Base-by-base conservation (phyloP, 2,797 vertebrate genomes). In the Molothrus ater region DNA sequence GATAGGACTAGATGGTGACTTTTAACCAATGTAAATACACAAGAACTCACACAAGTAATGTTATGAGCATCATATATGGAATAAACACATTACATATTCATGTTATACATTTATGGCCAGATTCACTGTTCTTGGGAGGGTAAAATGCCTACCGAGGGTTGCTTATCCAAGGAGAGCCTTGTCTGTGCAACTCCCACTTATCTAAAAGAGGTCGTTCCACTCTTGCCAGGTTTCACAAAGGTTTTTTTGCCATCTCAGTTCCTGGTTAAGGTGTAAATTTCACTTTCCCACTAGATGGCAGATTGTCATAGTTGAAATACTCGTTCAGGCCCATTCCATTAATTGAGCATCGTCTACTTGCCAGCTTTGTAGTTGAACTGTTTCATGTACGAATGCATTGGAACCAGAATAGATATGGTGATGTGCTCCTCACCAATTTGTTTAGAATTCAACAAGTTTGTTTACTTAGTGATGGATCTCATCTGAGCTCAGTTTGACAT, bases 261-360 rank as follows among this genome's bases (percentile, higher is more conserved):
- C 16, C 29, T 9, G 28, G n/a, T 24, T 76, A 50, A 73, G 17
- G 14, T 26, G 56, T 5, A 7, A 54, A 73, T 86, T 95, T 64
- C 80, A 8, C 11, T 71, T 85, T 92, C 25, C 94, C 96, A 68
- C 82, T 88, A 96, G 96, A 68, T 95, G 96, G 93, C 95, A 95
- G 86, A 68, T 82, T 51, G 65, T 54, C 57, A 68, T 28, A 89
- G 60, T 45, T 36, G 29, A 87, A 95, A 57, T 85, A 25, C 34
- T 54, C 5, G 0, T 42, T 48, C 59, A 20, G 17, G 11, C 24
- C 32, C 1, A 0, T 48, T 26, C 32, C 1, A 0, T 48, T 70
- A 66, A 76, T 7, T 48, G 78, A 80, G 43, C 61, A 15, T 50
- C 31, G 3, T 56, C 51, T 43, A 13, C 15, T 79, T 66, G 32